A percentile compares a stretch with the other conserved stretches of the same genome.
Evolutionary conservation across 2,113 vertebrate species (phyloP).

Genomic region (Halichoeres trimaculatus): DNA sequence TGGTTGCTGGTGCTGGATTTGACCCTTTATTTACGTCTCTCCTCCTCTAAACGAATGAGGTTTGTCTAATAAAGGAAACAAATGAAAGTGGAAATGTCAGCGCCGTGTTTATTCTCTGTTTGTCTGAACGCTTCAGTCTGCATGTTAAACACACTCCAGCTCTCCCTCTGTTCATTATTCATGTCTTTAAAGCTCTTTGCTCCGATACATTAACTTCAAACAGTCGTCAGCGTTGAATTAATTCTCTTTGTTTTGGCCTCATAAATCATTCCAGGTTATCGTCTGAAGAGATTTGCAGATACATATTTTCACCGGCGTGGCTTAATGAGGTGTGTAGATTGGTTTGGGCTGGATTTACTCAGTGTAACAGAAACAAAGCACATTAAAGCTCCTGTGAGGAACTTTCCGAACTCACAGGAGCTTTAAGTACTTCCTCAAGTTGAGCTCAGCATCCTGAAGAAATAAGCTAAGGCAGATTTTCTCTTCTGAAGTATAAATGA

Average conservation of each 20-base stretch:
- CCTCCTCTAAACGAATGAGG: not conserved
- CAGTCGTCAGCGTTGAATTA: conserved; percentile 46
- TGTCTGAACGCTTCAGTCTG: not conserved
- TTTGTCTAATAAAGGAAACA: not conserved
- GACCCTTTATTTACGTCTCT: not conserved
- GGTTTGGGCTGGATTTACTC: conserved; percentile 24
- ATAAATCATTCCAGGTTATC: conserved; percentile 60
- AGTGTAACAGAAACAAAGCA: not conserved
- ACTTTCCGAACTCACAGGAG: no score
- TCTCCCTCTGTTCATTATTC: conserved; percentile 39
- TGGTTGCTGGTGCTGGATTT: conserved; percentile 28
- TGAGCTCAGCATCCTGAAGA: not conserved
- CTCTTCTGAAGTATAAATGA: conserved; percentile 43
- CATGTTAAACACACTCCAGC: conserved; percentile 10
- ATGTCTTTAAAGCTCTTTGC: conserved; percentile 45
- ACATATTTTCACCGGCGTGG: conserved; percentile 14
- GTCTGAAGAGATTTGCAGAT: conserved; percentile 49
- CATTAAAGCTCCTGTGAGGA: not conserved
- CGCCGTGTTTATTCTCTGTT: conserved; percentile 1
- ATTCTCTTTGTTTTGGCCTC: conserved; percentile 52
- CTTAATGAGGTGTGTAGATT: conserved; percentile 68
- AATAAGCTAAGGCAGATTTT: conserved; percentile 8
- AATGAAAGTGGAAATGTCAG: not conserved
- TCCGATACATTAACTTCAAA: conserved; percentile 52
- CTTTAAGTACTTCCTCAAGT: not conserved